Conservation (phyloP, 2,797 vertebrate species). For the Muraenolepis orangiensis region DNA sequence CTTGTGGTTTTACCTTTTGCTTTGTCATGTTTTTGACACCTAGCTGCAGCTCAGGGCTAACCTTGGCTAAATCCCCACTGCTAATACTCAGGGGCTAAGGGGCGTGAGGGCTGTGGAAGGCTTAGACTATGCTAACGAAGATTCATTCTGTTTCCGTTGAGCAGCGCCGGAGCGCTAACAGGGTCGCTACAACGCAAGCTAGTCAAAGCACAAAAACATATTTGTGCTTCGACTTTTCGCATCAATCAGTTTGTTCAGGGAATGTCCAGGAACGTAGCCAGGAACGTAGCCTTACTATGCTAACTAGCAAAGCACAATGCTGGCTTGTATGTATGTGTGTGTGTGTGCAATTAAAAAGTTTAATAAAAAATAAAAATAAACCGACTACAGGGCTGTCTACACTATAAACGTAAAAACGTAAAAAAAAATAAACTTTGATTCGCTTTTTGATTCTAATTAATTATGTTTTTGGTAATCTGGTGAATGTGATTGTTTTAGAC, state of each 20-base stretch:
- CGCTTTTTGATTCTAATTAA: background rate
- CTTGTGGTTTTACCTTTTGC: conserved; percentile 56
- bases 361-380: background rate
- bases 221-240: background rate
- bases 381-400: background rate
- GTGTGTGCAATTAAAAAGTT: background rate
- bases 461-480: conserved; percentile 63
- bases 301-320: conserved; percentile 21
- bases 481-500: conserved; percentile 86
- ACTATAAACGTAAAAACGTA: background rate
- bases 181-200: background rate
- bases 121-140: conserved; percentile 51
- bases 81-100: conserved; percentile 33
- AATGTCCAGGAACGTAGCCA: conserved; percentile 5
- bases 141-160: background rate
- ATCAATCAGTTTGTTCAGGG: conserved; percentile 35
- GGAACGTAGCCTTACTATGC: conserved; percentile 3
- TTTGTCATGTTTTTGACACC: conserved; percentile 57
- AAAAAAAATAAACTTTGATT: background rate
- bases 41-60: conserved; percentile 49
- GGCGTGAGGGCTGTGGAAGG: conserved; percentile 63
- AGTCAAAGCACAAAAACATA: background rate
- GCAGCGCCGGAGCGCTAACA: background rate
- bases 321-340: background rate
- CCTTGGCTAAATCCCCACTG: conserved; percentile 48